A percentile compares a stretch with the other conserved stretches of the same genome.
These are phyloP conservation scores for Panthera leo DNA, from an alignment of 2,113 vertebrate species.

Conservation along the genomic window DNA sequence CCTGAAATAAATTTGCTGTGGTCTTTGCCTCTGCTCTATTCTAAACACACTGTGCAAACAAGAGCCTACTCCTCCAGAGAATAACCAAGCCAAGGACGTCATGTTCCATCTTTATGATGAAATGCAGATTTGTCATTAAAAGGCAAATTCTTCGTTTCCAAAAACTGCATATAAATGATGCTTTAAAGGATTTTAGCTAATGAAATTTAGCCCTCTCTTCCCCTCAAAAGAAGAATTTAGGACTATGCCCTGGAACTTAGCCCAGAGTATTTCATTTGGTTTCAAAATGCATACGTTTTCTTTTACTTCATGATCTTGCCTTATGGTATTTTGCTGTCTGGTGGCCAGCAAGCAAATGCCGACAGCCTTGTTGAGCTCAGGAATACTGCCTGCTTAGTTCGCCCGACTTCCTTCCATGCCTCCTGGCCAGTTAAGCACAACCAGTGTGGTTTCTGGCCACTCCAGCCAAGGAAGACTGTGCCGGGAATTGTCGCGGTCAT, in stretches of 20 bases:
- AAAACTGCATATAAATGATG: slow-evolving; percentile 61
- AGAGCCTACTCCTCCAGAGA: slow-evolving; percentile 52
- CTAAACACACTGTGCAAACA: slow-evolving; percentile 51
- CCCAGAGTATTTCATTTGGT: slow-evolving; percentile 51
- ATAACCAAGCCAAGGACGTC: slow-evolving; percentile 56
- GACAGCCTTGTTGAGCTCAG: not conserved
- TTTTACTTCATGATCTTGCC: not conserved
- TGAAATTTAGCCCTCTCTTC: not conserved
- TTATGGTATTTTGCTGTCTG: not conserved
- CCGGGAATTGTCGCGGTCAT: rapidly evolving
- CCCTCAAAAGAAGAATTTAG: not conserved
- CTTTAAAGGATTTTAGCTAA: slow-evolving; percentile 57
- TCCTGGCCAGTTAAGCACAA: not conserved
- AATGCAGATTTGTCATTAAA: slow-evolving; percentile 75
- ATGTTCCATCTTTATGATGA: slow-evolving; percentile 70
- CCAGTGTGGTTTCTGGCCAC: not conserved
- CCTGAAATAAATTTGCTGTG: slow-evolving; percentile 25
- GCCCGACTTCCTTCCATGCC: not conserved
- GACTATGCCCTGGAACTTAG: slow-evolving; percentile 31
- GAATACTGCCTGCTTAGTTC: not conserved
- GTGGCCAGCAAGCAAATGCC: not conserved
- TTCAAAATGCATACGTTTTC: not conserved
- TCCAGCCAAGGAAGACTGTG: not conserved
- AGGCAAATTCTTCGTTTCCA: slow-evolving; percentile 59
- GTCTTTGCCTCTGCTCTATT: slow-evolving; percentile 40